These are phyloP conservation scores for Drosophila sturtevanti DNA, from an alignment of 1,140 invertebrate species.

Conservation along the genomic window DNA sequence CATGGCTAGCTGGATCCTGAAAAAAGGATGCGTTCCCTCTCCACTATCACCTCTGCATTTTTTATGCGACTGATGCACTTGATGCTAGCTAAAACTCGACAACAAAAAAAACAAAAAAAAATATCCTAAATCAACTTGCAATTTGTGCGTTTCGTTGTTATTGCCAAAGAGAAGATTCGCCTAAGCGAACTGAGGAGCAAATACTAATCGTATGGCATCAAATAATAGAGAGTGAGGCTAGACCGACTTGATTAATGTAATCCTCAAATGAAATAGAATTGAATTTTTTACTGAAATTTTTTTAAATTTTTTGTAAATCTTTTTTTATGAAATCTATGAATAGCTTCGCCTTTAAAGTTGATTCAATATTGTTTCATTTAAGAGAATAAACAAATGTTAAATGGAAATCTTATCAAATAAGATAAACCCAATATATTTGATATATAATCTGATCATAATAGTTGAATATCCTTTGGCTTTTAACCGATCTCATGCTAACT, in stretches of 20 bases:
- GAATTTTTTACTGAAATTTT: no score
- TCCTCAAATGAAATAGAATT: not conserved
- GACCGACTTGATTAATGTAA: not conserved
- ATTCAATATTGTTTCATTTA: no score
- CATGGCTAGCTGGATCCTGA: not conserved
- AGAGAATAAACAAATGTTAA: no score
- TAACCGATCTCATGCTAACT: no score
- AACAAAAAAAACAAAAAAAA: slow-evolving; percentile 26
- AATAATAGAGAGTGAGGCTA: not conserved
- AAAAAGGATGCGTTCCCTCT: slow-evolving; percentile 40
- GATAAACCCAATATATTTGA: no score
- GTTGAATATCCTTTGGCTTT: no score
- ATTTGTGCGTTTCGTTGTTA: slow-evolving; percentile 58
- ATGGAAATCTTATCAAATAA: no score
- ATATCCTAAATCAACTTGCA: slow-evolving; percentile 45
- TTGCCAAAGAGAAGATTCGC: not conserved
- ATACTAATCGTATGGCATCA: not conserved
- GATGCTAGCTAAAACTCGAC: slow-evolving; percentile 22
- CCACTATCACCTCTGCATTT: slow-evolving; percentile 27
- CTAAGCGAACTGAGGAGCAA: not conserved
- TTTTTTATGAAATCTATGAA: no score
- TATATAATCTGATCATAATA: no score
- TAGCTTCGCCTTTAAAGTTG: no score
- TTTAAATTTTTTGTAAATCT: no score
- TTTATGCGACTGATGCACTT: slow-evolving; percentile 29